A percentile compares a stretch with the other conserved stretches of the same genome.
These are phyloP conservation scores for Dasypogon diadema DNA, from an alignment of 2,888 invertebrate species.

Conservation along the genomic window DNA sequence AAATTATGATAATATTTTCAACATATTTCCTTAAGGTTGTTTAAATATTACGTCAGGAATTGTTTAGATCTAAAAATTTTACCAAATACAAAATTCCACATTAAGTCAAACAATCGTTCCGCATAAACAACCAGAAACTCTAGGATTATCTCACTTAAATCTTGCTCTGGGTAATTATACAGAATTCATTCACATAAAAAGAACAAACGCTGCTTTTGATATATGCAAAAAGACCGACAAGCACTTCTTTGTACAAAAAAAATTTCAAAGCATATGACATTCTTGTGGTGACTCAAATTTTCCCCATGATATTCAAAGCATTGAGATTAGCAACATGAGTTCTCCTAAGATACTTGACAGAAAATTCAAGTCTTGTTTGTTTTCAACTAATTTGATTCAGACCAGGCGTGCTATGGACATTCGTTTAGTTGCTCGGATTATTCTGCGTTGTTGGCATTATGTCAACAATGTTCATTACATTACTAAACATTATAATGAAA, in stretches of 20 bases:
- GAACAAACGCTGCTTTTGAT: too few species aligned
- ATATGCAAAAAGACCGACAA: too few species aligned
- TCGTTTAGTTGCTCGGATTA: conserved; percentile 20
- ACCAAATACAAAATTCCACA: too few species aligned
- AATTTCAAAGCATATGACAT: conserved; percentile 18
- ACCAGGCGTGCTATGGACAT: conserved; percentile 44
- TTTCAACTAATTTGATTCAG: conserved; percentile 40
- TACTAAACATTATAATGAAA: neutral
- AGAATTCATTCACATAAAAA: too few species aligned
- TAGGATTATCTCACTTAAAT: too few species aligned
- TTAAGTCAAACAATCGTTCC: too few species aligned
- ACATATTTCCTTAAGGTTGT: too few species aligned
- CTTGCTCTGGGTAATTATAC: too few species aligned
- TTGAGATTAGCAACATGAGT: conserved; percentile 13
- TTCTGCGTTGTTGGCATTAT: conserved; percentile 49
- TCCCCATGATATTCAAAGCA: conserved; percentile 10
- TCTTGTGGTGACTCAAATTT: conserved; percentile 23
- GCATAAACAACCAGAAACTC: too few species aligned
- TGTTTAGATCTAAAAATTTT: too few species aligned
- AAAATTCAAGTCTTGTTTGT: conserved; percentile 39
- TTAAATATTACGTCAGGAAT: too few species aligned
- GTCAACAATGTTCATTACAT: conserved; percentile 37
- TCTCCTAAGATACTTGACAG: conserved; percentile 6
- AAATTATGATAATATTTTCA: too few species aligned
- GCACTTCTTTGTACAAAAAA: neutral